phyloP scores from a whole-genome alignment of 2,888 invertebrate genomes.

The Drosophila aldrichi region DNA sequence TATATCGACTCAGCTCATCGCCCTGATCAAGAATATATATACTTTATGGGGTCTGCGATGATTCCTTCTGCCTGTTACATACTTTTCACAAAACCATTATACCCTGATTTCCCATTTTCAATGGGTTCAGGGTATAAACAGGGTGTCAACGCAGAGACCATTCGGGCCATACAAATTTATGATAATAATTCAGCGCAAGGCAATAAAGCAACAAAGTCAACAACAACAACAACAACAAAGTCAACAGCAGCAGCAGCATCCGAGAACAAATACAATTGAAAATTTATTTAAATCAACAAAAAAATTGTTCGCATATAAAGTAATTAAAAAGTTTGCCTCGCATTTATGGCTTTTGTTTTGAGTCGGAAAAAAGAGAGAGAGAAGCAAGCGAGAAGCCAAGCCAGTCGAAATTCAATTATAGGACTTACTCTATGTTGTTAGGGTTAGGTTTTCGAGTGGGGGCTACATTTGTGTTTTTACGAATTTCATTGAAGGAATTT shows the following conservation, averaged over 20 bases:
- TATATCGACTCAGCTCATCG: too few relatives aligned
- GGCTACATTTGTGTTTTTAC: not conserved
- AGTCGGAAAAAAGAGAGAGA: not conserved
- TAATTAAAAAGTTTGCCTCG: conserved; percentile 79
- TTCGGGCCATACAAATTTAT: conserved; percentile 69
- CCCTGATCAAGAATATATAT: too few relatives aligned
- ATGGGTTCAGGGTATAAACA: too few relatives aligned
- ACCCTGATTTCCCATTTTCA: too few relatives aligned
- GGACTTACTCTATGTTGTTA: conserved; percentile 13
- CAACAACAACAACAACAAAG: not conserved
- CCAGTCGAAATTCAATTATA: conserved; percentile 60
- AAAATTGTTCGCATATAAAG: conserved; percentile 66
- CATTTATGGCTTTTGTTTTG: conserved; percentile 71
- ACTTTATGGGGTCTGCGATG: too few relatives aligned
- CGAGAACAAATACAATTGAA: conserved; percentile 46
- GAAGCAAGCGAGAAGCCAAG: conserved; percentile 27
- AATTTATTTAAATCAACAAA: conserved; percentile 73
- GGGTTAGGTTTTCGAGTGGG: conserved; percentile 55
- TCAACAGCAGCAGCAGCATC: conserved; percentile 18
- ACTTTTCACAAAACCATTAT: too few relatives aligned
- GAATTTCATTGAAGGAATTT: not conserved
- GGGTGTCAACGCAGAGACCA: conserved; percentile 17
- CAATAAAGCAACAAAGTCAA: conserved; percentile 23
- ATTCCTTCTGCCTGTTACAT: too few relatives aligned
- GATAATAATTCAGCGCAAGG: conserved; percentile 68